Evolutionary conservation across 2,113 vertebrate genomes (phyloP).

Genomic region (Hyperopisus bebe): DNA sequence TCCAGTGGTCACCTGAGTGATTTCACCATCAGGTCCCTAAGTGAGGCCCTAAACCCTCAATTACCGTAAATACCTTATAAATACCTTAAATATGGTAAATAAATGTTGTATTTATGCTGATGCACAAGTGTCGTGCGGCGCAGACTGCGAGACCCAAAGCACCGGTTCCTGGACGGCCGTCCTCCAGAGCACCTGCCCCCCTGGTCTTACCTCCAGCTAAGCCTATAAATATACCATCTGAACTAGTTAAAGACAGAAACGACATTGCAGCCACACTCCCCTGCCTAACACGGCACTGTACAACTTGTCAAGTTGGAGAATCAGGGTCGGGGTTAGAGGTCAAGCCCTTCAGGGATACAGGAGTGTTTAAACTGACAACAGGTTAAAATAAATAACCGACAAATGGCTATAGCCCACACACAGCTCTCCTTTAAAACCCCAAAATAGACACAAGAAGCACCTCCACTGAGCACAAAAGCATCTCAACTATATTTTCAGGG

Average conservation of each 20-base stretch:
- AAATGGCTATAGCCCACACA: background rate
- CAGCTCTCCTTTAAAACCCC: background rate
- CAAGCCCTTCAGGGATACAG: background rate
- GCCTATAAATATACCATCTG: conserved; percentile 9
- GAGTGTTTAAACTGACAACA: background rate
- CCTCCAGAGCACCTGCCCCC: background rate
- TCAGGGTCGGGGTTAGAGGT: background rate
- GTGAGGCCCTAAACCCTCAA: background rate
- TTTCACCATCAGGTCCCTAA: background rate
- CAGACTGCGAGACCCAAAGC: background rate
- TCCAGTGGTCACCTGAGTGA: background rate
- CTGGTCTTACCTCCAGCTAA: background rate
- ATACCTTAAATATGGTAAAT: background rate
- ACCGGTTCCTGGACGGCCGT: background rate
- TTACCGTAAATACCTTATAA: background rate
- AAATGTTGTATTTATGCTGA: background rate
- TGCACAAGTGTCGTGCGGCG: background rate
- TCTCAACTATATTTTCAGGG: background rate
- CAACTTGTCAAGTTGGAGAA: background rate
- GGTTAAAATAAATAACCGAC: background rate
- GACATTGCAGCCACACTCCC: background rate
- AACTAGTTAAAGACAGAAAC: conserved; percentile 2
- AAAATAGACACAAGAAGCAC: background rate
- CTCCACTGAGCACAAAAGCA: background rate
- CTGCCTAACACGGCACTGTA: background rate